phyloP scores from a whole-genome alignment of 1,140 invertebrate species.

The Drosophila auraria region DNA sequence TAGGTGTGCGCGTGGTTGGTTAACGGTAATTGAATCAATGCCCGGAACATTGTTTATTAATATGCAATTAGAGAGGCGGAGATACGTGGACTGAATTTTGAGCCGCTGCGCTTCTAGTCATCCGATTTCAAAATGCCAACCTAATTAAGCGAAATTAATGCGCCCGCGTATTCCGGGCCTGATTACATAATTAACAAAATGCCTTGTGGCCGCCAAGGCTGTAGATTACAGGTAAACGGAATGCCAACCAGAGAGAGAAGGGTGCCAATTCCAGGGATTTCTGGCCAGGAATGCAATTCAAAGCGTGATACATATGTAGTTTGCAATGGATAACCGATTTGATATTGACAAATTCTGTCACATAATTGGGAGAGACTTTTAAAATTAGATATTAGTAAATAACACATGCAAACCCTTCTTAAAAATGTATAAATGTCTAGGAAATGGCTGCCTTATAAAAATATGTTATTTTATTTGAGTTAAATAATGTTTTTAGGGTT shows the following conservation, averaged over 20 bases:
- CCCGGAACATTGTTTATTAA: conserved; percentile 50
- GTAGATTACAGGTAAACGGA: conserved; percentile 27
- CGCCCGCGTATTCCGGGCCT: conserved; percentile 23
- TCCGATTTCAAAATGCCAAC: conserved; percentile 32
- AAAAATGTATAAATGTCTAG: too few species aligned
- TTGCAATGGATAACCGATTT: too few species aligned
- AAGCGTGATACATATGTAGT: too few species aligned
- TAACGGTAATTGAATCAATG: conserved; percentile 50
- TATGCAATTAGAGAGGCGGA: conserved; percentile 35
- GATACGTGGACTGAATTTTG: conserved; percentile 16
- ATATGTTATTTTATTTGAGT: too few species aligned
- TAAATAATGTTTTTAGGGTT: too few species aligned
- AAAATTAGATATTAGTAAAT: too few species aligned
- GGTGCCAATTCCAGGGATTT: not conserved
- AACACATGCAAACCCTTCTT: too few species aligned
- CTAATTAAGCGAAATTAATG: conserved; percentile 54
- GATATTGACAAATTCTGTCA: too few species aligned
- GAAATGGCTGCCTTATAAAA: too few species aligned
- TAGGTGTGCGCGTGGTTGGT: not conserved
- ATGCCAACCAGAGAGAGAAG: not conserved
- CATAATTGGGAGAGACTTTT: too few species aligned
- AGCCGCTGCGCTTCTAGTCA: conserved; percentile 18
- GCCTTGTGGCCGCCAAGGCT: conserved; percentile 8
- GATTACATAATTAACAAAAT: conserved; percentile 54
- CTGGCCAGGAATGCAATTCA: conserved; percentile 10